A percentile compares a stretch with the other conserved stretches of the same genome.
Conservation (phyloP, 2,888 invertebrate genomes). For the Agrypnus murinus region DNA sequence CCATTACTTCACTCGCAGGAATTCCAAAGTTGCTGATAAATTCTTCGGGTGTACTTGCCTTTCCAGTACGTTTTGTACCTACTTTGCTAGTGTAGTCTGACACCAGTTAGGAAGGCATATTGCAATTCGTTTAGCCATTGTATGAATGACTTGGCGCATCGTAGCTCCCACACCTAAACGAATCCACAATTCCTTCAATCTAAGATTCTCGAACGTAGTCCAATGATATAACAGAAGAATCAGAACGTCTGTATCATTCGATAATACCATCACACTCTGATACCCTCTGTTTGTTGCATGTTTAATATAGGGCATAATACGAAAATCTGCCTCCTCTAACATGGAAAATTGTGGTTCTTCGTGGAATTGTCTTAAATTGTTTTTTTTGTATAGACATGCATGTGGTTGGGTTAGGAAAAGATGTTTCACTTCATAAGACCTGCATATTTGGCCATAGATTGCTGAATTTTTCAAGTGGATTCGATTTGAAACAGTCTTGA, state of each 20-base stretch:
- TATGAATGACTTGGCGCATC: too few relatives aligned
- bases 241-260: slow-evolving; percentile 8
- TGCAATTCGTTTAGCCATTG: slow-evolving; percentile 16
- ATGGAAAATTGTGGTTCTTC: slow-evolving; percentile 15
- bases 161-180: slow-evolving; percentile 8
- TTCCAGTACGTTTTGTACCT: slow-evolving; percentile 9
- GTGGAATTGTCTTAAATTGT: slow-evolving; percentile 7
- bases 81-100: slow-evolving; percentile 15
- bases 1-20: slow-evolving; percentile 12
- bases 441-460: slow-evolving; percentile 11
- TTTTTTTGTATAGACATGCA: slow-evolving; percentile 3
- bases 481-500: slow-evolving; percentile 19
- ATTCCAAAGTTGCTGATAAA: slow-evolving; percentile 4
- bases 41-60: slow-evolving; percentile 11
- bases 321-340: slow-evolving; percentile 8
- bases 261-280: slow-evolving; percentile 7
- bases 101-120: slow-evolving; percentile 3
- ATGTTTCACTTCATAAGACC: slow-evolving; percentile 1
- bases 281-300: slow-evolving; percentile 4
- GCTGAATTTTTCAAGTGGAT: slow-evolving; percentile 11
- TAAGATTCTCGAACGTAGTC: slow-evolving; percentile 7
- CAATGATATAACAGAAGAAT: slow-evolving; percentile 10
- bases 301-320: slow-evolving; percentile 10
- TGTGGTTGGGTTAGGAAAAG: slow-evolving; percentile 11
- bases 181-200: slow-evolving; percentile 10